Percentiles rank a stretch among this genome's conserved stretches.
Evolutionary conservation across 2,888 invertebrate genomes (phyloP).

Genomic region (Pammene fasciana): DNA sequence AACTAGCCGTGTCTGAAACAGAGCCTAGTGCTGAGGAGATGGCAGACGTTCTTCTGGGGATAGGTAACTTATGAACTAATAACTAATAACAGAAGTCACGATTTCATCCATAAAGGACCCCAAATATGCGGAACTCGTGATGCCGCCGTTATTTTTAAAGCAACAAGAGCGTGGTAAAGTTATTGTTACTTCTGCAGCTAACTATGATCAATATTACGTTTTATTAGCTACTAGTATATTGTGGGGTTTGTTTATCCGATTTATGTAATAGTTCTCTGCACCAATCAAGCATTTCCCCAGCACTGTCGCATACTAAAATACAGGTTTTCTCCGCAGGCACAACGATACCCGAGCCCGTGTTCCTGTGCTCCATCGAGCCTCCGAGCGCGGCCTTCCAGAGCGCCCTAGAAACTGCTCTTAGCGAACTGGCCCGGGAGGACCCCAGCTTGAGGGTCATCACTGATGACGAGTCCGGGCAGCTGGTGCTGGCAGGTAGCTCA

Average conservation of each 20-base stretch:
- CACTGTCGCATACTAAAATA: background rate
- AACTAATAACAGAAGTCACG: too few species aligned
- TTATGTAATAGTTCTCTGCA: too few species aligned
- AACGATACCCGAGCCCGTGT: slow-evolving; percentile 95
- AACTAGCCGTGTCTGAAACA: slow-evolving; percentile 58
- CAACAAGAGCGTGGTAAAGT: too few species aligned
- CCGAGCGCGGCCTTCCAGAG: slow-evolving; percentile 89
- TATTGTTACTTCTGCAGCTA: too few species aligned
- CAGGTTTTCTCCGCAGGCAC: slow-evolving; percentile 72
- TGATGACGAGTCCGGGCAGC: slow-evolving; percentile 93
- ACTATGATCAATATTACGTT: too few species aligned
- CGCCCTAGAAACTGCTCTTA: slow-evolving; percentile 90
- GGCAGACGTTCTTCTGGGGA: slow-evolving; percentile 40
- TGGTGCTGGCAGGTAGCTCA: slow-evolving; percentile 87
- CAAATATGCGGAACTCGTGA: too few species aligned
- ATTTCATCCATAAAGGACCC: too few species aligned
- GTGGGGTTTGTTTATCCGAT: too few species aligned
- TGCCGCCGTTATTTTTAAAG: too few species aligned
- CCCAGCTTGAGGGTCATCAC: slow-evolving; percentile 91
- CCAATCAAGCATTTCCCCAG: too few species aligned
- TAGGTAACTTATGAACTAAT: slow-evolving; percentile 32
- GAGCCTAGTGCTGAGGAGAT: slow-evolving; percentile 58
- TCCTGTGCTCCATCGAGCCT: slow-evolving; percentile 98
- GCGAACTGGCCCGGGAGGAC: slow-evolving; percentile 93
- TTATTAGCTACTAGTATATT: too few species aligned